Percentiles rank a stretch among this genome's conserved stretches.
Evolutionary conservation across 2,797 vertebrate genomes (phyloP).

Genomic region (Oreortyx pictus): DNA sequence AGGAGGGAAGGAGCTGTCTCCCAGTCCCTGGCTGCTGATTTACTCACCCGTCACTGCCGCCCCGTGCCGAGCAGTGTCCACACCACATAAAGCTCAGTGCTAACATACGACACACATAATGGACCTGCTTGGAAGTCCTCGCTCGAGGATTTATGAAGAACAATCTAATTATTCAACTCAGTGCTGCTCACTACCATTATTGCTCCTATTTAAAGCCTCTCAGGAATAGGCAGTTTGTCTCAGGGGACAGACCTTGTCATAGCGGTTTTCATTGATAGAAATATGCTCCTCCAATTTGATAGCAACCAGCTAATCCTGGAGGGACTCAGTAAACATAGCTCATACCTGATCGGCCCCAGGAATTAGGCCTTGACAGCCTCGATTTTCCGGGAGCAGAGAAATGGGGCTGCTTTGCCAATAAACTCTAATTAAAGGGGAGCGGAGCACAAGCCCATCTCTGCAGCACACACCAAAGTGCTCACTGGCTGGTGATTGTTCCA

Average conservation of each 20-base stretch:
- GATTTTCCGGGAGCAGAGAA: conserved; percentile 34
- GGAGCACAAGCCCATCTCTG: neutral
- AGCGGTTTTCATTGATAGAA: conserved; percentile 61
- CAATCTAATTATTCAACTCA: conserved; percentile 77
- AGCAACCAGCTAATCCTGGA: conserved; percentile 44
- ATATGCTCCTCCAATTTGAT: conserved; percentile 59
- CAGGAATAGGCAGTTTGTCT: conserved; percentile 74
- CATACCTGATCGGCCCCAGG: conserved; percentile 36
- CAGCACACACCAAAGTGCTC: neutral
- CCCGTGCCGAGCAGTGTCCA: conserved; percentile 40
- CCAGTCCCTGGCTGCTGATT: conserved; percentile 44
- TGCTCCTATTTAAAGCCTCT: conserved; percentile 73
- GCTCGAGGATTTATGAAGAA: conserved; percentile 76
- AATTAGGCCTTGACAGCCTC: conserved; percentile 6
- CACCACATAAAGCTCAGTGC: conserved; percentile 52
- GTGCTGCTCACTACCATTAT: conserved; percentile 70
- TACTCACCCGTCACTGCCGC: conserved; percentile 38
- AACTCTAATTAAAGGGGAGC: conserved; percentile 24
- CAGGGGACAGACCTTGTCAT: conserved; percentile 73
- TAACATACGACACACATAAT: conserved; percentile 67
- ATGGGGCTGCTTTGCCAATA: conserved; percentile 27
- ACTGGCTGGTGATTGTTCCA: neutral
- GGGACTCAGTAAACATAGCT: conserved; percentile 58
- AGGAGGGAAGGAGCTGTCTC: conserved; percentile 19
- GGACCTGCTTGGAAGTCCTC: conserved; percentile 64